Percentiles rank a stretch among this genome's conserved stretches.
Conservation (phyloP, 1,140 invertebrate genomes). For the Orussus abietinus region DNA sequence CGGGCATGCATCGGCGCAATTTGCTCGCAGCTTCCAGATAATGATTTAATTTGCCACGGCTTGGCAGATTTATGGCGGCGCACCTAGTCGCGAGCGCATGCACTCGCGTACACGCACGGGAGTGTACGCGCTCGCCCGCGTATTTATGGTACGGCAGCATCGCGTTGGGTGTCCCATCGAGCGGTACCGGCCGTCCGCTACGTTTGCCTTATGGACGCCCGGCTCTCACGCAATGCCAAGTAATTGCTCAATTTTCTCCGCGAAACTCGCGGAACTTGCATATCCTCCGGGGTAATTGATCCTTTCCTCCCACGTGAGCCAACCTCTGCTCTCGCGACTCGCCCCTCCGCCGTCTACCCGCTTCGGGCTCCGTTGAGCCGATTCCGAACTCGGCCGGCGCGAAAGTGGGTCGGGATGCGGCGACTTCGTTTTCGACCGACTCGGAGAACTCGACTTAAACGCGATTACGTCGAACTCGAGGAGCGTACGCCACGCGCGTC, state of each 20-base stretch:
- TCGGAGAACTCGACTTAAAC: too few species aligned
- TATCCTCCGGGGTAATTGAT: background rate
- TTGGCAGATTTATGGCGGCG: conserved; percentile 40
- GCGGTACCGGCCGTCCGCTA: background rate
- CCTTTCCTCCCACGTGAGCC: too few species aligned
- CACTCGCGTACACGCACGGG: conserved; percentile 1
- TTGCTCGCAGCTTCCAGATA: conserved; percentile 42
- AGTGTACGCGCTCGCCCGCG: conserved; percentile 1
- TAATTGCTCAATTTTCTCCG: conserved; percentile 36
- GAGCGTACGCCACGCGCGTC: too few species aligned
- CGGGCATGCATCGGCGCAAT: conserved; percentile 33
- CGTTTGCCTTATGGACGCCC: conserved; percentile 13
- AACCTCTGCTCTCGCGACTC: too few species aligned
- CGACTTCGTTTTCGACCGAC: too few species aligned
- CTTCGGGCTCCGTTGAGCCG: too few species aligned
- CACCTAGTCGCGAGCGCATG: conserved; percentile 21
- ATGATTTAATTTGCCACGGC: conserved; percentile 42
- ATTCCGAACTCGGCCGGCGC: too few species aligned
- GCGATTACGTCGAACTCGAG: too few species aligned
- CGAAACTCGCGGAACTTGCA: conserved; percentile 10
- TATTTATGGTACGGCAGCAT: conserved; percentile 15
- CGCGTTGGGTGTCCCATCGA: conserved; percentile 16
- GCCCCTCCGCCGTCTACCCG: too few species aligned
- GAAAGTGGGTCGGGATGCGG: too few species aligned
- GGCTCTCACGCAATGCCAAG: conserved; percentile 25